Base-by-base conservation (phyloP, 2,888 invertebrate genomes). In the Caenorhabditis sp. region DNA sequence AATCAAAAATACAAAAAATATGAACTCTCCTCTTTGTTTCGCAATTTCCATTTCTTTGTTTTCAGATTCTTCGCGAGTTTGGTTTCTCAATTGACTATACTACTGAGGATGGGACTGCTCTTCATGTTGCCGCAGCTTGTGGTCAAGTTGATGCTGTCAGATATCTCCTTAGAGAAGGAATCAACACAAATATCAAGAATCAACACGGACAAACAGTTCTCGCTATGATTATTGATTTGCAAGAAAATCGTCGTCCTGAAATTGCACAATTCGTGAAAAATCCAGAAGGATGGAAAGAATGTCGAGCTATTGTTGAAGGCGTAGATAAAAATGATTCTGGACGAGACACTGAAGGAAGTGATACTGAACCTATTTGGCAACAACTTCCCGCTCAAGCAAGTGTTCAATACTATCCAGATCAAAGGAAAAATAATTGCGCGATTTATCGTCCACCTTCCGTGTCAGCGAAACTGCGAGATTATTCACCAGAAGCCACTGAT, bases 221-320 rank as follows among this genome's bases (percentile, higher is more conserved):
- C 84, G 94, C 95, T 86, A 91, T 95, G 67, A 91, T 96, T 23
- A 92, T 92, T 63, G 94, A 94, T 85, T 93, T 94, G 89, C 93
- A 94, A n/a, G 92, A 93, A 36, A 93, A 94, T 84, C 93, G 93
- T 1, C 93, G 94, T 8, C 93, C 93, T 84, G 93, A 93, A 88
- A 94, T 95, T 79, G 92, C 93, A 78, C 92, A 92, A 82, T 92
- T 94, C 81, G 93, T 95, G 43, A 83, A 83, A 38, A 80, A 81
- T 54, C 63, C 82, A 21, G 85, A 88, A 50, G 78, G 81, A 17
- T 84, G 84, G 84, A 67, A 69, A 31, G 81, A 84, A 26, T 84
- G 83, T 50, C 43, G 70, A 25, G 36, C 53, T 1, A 63, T 81
- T 1, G 80, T 84, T 36, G 75, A 80, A 43, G 78, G 81, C 21